Evolutionary conservation across 2,888 invertebrate genomes (phyloP), one percentile per base, ranked within the genome.

Genomic region (Trichogramma dendrolimi): DNA sequence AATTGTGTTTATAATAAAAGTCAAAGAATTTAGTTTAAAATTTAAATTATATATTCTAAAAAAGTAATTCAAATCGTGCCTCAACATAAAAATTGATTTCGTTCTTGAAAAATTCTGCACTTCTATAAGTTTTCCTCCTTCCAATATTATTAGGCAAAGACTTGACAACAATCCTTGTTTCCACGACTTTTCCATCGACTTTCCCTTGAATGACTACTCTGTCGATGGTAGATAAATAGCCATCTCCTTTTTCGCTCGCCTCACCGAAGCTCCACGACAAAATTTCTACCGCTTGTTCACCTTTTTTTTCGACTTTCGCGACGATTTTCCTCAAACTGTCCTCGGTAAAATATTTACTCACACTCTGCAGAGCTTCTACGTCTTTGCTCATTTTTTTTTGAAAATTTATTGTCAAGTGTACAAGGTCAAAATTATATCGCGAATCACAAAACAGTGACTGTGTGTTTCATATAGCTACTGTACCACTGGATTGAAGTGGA

Each of bases 51-150:
- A n/a, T 38, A 39, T 4, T 38, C 7, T 51, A 27, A 4, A 44
- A 27, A 43, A n/a, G 38, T 8, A 7, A 44, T 10, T 44, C 7
- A 44, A 40, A 47, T n/a, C 38, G 65, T 69, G 76, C 79, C 68
- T 76, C 67, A 5, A 63, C 68, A 74, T 90, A 90, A 73, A 90
- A 89, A 58, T 80, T 78, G 0, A 87, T 86, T 77, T 90, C 90
- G 71, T 89, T 90, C 64, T 80, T 79, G 70, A 90, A 90, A 73
- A 89, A 90, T 54, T 87, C 87, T 4, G 81, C 71, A 48, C 86
- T 87, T 61, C 86, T 81, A 69, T 83, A 90, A 0, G 89, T 85
- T 44, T 86, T 84, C 0, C 85, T 82, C 42, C 88, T 78, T 0
- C 84, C 85, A 1, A 84, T 64, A 70, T 85, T 88, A 57, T 81